Evolutionary conservation across 2,797 vertebrate species (phyloP).

Genomic region (Chelonia mydas): DNA sequence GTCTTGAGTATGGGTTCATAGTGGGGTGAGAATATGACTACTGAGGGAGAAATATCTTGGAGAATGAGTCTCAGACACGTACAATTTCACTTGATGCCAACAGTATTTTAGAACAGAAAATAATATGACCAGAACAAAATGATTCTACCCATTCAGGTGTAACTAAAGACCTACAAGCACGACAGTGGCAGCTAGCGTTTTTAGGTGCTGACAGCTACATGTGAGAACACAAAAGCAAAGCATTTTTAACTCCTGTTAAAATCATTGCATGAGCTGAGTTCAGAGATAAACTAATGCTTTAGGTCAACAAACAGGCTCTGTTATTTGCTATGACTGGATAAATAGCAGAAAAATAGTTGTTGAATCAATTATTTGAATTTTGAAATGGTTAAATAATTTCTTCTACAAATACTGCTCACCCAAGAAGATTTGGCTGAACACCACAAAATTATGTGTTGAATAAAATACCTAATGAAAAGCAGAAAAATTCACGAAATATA

Average conservation of each 20-base stretch:
- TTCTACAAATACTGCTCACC: neutral
- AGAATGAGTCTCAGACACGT: neutral
- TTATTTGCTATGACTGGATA: neutral
- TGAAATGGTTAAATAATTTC: neutral
- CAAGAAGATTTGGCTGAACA: neutral
- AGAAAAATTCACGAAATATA: neutral
- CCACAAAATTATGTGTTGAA: neutral
- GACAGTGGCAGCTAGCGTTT: neutral
- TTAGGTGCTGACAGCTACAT: neutral
- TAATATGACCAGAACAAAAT: neutral
- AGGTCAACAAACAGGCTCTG: neutral
- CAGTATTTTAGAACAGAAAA: neutral
- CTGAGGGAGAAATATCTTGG: neutral
- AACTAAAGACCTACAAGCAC: neutral
- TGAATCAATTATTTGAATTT: neutral
- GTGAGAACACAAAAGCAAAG: neutral
- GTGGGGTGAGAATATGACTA: neutral
- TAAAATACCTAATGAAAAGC: neutral
- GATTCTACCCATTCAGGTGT: neutral
- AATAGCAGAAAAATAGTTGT: neutral
- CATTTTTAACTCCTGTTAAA: neutral
- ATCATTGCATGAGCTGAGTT: too few species aligned
- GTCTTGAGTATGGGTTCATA: neutral
- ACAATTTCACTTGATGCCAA: neutral
- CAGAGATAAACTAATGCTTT: too few species aligned